Evolutionary conservation across 2,797 vertebrate species (phyloP), one percentile per base, ranked within the genome.

Genomic region (Rallus crepitans): DNA sequence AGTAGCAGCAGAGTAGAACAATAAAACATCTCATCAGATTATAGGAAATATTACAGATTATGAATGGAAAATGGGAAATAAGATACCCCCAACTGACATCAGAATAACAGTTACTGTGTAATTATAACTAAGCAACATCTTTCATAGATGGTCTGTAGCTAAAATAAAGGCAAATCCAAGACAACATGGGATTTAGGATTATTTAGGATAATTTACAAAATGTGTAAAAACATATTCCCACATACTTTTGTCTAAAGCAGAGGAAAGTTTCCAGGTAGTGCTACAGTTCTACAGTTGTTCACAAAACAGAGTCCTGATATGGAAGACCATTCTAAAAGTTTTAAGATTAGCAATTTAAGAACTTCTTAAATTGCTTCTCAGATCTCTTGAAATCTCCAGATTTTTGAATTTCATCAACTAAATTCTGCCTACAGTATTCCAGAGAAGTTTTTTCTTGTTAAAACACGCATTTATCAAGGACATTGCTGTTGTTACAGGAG

Each of bases 151-250:
- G 9, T 42, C 42, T 90, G 28, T 48, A 63, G 66, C 63, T 77
- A 73, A 76, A 73, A 50, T 39, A 40, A 87, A 64, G 53, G 60
- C 18, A 63, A 68, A 55, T 27, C 20, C 75, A 81, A 88, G 42
- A 27, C 8, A 89, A 61, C 15, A 37, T 15, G 56, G 20, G 42
- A 87, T 37, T 37, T 37, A 37, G 37, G 37, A 37, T 15, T 77
- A 17, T 10, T 59, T 53, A 21, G 0, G 1, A 25, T 81, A n/a
- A 9, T 87, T 78, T 50, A 1, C 0, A 21, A 75, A 59, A 64
- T 27, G 4, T 31, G 9, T 57, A 40, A 65, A 24, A 76, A 61
- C 15, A 24, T 48, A 56, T 64, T 88, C 15, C 21, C 45, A 59
- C 8, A 39, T 35, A 48, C 10, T 86, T 71, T 86, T 75, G 7